Evolutionary conservation across 2,888 invertebrate genomes (phyloP), one percentile per base, ranked within the genome.

Genomic region (Imbricaverruca yamaguchii): DNA sequence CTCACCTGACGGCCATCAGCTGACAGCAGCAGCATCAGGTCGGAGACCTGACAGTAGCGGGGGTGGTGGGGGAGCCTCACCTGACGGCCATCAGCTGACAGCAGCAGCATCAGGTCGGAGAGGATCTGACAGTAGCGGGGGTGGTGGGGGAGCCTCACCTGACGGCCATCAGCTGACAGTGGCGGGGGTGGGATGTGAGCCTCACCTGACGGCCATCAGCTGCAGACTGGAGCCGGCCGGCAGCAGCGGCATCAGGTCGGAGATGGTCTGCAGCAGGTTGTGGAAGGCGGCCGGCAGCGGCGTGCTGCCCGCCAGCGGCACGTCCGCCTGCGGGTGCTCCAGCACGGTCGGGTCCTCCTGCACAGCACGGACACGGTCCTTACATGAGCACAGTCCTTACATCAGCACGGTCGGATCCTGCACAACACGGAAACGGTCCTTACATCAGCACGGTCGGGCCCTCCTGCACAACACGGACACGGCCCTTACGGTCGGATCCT

Each of bases 131-230:
- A 39, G 39, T 39, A 39, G 39, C 39, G 39, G 39, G 39, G 39
- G 39, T 39, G 39, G 39, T 1, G 39, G 1, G 39, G n/a, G n/a
- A n/a, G n/a, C 6, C 74, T 18, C 53, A 74, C 74, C 74, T 39
- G 69, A 97, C 94, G 0, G 97, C 96, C 88, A 96, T 96, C 87
- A 96, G 92, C 85, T 95, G 94, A 53, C n/a, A n/a, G n/a, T n/a
- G n/a, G n/a, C n/a, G n/a, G n/a, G 39, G 39, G 39, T 39, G 59
- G 12, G 23, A 23, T 12, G 25, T 23, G n/a, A 9, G 7, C 8
- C 74, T 18, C 53, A 74, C 74, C 74, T 53, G 69, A 97, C 94
- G 0, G 97, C 96, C 88, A 96, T 96, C 87, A 96, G 92, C 85
- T 95, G 94, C 53, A 96, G 89, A 0, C 97, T 92, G 12, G 95